Conservation (phyloP, 2,113 vertebrate genomes). For the Rhinoptilus africanus region DNA sequence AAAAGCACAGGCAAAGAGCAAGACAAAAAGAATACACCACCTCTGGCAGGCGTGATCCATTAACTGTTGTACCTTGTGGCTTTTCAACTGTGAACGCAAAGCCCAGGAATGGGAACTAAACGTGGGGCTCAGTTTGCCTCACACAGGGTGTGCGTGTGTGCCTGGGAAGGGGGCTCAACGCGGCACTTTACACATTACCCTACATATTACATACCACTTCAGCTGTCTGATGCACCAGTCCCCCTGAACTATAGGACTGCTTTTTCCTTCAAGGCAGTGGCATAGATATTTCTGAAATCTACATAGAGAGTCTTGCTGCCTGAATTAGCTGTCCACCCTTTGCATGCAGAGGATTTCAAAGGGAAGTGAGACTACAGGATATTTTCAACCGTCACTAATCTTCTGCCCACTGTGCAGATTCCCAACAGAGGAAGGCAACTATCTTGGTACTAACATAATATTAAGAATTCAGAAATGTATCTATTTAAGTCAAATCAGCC, state of each 20-base stretch:
- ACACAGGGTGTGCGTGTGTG: rapidly evolving
- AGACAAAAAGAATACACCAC: not conserved
- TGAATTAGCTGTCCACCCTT: not conserved
- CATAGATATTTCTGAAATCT: not conserved
- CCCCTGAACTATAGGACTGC: not conserved
- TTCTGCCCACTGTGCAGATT: not conserved
- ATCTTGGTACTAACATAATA: not conserved
- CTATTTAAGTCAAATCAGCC: not conserved
- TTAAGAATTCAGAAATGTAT: not conserved
- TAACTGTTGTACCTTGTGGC: not conserved
- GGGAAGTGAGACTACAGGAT: rapidly evolving
- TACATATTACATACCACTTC: not conserved
- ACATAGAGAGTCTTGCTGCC: not conserved
- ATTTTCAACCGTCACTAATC: not conserved
- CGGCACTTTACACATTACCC: not conserved
- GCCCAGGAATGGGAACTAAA: not conserved
- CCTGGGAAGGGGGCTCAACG: rapidly evolving
- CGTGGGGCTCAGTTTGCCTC: not conserved
- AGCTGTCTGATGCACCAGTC: not conserved
- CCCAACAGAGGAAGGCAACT: not conserved
- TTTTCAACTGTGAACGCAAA: not conserved
- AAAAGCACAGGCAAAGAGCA: not conserved
- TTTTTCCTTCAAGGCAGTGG: not conserved
- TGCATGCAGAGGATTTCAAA: not conserved
- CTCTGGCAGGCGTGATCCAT: not conserved